Base-by-base conservation (phyloP, 2,797 vertebrate species). In the Falco biarmicus region DNA sequence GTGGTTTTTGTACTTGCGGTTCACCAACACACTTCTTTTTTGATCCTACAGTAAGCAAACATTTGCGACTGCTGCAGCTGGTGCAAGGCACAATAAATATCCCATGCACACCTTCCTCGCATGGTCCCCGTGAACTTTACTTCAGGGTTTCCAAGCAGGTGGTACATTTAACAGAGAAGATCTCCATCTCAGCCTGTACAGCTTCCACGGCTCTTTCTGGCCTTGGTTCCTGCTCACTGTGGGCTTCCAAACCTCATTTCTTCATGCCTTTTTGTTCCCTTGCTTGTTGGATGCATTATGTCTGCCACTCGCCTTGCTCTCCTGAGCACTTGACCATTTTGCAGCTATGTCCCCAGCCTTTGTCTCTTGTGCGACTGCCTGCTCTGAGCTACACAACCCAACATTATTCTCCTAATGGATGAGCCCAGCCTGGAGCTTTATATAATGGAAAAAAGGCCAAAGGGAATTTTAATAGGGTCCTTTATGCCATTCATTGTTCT, bases 91-190 rank as follows among this genome's bases (percentile, higher is more conserved):
- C 0, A 1, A 8, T 9, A 5, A 1, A 8, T 9, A 5, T 14
- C 25, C 15, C 18, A 0, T 2, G 7, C 7, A 3, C 15, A 1
- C 2, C 28, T 61, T 83, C 28, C 43, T 75, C 10, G 32, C 18
- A 3, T 0, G 0, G 31, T 63, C 39, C 32, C 50, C 16, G 2
- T 3, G n/a, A 19, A 10, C 53, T 24, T 43, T 8, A 16, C 20
- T 3, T 51, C 59, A 15, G 54, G 26, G 19, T 11, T 79, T 47
- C 54, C n/a, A 43, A 11, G 32, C 5, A 24, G 18, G 20, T 10
- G n/a, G 19, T 14, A 10, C 3, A 2, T 22, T 47, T 20, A 29
- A 10, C 37, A 39, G 28, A 11, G 50, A 51, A 34, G 20, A 29
- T 48, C 66, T 37, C 59, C 11, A 6, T n/a, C 43, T 57, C 45